These are phyloP conservation scores for Agrochola lota DNA, from an alignment of 2,888 invertebrate species.

Conservation along the genomic window DNA sequence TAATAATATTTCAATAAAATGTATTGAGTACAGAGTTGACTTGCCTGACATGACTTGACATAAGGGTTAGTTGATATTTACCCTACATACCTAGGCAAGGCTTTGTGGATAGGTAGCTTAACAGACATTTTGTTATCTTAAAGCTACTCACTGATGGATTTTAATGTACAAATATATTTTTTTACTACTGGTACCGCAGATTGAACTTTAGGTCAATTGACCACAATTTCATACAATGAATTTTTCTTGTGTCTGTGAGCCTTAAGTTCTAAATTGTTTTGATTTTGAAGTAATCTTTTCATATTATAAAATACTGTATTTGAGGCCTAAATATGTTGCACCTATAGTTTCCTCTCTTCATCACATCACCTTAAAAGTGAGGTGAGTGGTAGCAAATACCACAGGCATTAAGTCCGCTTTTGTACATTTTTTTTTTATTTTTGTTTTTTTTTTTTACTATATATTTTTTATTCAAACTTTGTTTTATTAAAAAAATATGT, in stretches of 20 bases:
- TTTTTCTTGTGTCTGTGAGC: not conserved
- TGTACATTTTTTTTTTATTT: too few relatives aligned
- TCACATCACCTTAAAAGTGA: too few relatives aligned
- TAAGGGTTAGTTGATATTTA: not conserved
- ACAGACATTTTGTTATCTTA: not conserved
- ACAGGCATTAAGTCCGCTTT: too few relatives aligned
- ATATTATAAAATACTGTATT: not conserved
- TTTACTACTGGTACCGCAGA: not conserved
- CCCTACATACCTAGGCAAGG: too few relatives aligned
- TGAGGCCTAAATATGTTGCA: not conserved
- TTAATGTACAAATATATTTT: not conserved
- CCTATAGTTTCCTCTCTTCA: too few relatives aligned
- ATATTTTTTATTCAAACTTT: too few relatives aligned
- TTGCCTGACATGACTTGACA: constrained; percentile 14
- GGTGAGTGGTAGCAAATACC: too few relatives aligned
- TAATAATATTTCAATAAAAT: not conserved
- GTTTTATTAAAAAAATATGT: not conserved
- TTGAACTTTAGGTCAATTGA: not conserved
- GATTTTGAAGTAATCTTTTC: not conserved
- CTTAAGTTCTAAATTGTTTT: constrained; percentile 14
- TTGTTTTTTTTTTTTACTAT: too few relatives aligned
- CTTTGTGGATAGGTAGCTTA: not conserved
- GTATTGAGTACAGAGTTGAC: not conserved
- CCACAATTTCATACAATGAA: constrained; percentile 3
- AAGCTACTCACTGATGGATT: too few relatives aligned